Percentiles rank a stretch among this genome's conserved stretches.
phyloP scores from a whole-genome alignment of 1,140 invertebrate genomes.

The Sitobion miscanthi region DNA sequence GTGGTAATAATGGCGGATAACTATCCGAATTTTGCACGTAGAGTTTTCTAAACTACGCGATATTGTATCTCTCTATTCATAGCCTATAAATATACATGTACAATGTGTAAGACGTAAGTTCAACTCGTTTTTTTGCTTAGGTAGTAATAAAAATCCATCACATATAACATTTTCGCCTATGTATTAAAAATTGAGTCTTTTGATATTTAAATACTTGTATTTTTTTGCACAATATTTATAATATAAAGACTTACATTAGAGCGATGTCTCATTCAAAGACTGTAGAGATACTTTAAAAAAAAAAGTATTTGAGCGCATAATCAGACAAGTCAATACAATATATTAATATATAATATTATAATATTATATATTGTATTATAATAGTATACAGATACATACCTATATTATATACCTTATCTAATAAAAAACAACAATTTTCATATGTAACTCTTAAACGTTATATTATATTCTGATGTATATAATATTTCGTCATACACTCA shows the following conservation, averaged over 20 bases:
- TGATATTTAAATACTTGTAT: not conserved
- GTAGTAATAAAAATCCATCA: not conserved
- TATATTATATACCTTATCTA: not conserved
- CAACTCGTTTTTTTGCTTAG: not conserved
- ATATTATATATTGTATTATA: too few relatives aligned
- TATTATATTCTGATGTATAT: too few relatives aligned
- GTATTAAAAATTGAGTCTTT: not conserved
- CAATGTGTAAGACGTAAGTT: not conserved
- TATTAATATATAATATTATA: too few relatives aligned
- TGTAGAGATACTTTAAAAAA: not conserved
- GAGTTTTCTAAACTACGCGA: not conserved
- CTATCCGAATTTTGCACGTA: not conserved
- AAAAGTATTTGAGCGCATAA: not conserved
- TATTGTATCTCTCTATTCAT: not conserved
- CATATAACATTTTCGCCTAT: not conserved
- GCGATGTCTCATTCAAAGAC: not conserved
- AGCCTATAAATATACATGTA: not conserved
- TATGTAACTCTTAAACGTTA: not conserved
- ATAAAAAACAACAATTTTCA: not conserved
- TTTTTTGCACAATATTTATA: not conserved
- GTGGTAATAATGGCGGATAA: not conserved
- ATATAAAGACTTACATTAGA: not conserved
- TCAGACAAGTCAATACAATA: not conserved
- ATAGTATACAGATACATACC: too few relatives aligned
- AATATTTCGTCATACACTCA: too few relatives aligned